phyloP scores from a whole-genome alignment of 2,113 vertebrate genomes.

The Ctenodactylus gundi region DNA sequence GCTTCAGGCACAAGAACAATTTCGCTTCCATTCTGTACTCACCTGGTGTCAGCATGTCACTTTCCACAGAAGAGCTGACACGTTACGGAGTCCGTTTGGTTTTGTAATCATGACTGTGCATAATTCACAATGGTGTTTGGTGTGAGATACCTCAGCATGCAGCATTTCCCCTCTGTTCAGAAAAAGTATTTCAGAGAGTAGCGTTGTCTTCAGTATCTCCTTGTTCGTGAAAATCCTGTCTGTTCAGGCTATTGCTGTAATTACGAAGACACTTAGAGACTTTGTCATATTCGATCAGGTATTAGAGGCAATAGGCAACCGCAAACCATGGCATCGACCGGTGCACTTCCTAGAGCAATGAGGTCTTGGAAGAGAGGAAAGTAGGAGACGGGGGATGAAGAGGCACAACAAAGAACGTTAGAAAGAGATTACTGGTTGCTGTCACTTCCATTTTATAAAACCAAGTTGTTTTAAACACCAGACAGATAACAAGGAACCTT shows the following conservation, averaged over 20 bases:
- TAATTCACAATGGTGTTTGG: neutral
- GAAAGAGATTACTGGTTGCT: neutral
- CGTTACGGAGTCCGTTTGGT: neutral
- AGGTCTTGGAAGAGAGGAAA: neutral
- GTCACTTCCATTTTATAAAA: neutral
- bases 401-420: neutral
- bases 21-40: neutral
- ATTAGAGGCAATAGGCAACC: conserved; percentile 1
- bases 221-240: neutral
- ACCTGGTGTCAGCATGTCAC: neutral
- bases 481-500: neutral
- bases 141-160: conserved; percentile 6
- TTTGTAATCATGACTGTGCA: neutral
- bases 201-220: neutral
- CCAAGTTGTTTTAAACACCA: neutral
- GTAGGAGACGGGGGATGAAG: neutral
- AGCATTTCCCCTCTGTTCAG: conserved; percentile 44
- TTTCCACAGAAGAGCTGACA: neutral
- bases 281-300: neutral
- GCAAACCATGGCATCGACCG: neutral
- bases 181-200: conserved; percentile 23
- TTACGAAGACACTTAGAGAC: neutral
- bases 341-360: neutral
- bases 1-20: neutral
- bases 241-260: neutral